Evolutionary conservation across 2,888 invertebrate species (phyloP).

Genomic region (Ophioninae sp.): DNA sequence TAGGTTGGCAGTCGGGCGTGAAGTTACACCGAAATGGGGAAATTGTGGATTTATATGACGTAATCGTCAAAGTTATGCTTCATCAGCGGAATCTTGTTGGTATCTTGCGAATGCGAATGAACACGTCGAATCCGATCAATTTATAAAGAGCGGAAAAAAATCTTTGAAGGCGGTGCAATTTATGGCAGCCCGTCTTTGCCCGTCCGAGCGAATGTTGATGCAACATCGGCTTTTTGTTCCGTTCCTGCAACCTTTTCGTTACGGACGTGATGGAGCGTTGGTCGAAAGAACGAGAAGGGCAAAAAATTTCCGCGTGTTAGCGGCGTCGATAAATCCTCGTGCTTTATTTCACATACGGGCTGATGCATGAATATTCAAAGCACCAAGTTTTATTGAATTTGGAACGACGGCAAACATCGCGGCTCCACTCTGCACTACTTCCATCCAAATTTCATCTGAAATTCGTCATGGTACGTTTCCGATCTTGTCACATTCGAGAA

Average conservation of each 20-base stretch:
- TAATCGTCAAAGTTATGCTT: not conserved
- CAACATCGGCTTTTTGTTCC: not conserved
- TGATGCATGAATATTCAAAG: conserved; percentile 56
- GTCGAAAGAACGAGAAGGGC: conserved; percentile 26
- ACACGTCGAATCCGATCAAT: conserved; percentile 1
- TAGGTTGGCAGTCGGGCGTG: no score
- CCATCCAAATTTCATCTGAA: conserved; percentile 22
- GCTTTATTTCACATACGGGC: conserved; percentile 37
- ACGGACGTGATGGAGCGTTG: conserved; percentile 14
- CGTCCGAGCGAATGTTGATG: conserved; percentile 13
- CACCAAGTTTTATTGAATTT: conserved; percentile 55
- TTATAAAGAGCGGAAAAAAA: conserved; percentile 1
- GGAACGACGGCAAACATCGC: conserved; percentile 35
- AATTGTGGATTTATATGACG: not conserved
- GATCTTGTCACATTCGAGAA: not conserved
- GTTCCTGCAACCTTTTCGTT: conserved; percentile 9
- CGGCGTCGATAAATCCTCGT: conserved; percentile 45
- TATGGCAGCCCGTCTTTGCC: conserved; percentile 23
- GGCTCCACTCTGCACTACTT: conserved; percentile 12
- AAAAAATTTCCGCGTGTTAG: conserved; percentile 13
- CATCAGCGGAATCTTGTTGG: not conserved
- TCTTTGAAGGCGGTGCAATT: not conserved
- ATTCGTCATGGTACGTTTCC: not conserved
- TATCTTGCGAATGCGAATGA: not conserved
- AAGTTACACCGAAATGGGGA: no score